Base-by-base conservation (phyloP, 2,113 vertebrate species). In the Suricata suricatta region DNA sequence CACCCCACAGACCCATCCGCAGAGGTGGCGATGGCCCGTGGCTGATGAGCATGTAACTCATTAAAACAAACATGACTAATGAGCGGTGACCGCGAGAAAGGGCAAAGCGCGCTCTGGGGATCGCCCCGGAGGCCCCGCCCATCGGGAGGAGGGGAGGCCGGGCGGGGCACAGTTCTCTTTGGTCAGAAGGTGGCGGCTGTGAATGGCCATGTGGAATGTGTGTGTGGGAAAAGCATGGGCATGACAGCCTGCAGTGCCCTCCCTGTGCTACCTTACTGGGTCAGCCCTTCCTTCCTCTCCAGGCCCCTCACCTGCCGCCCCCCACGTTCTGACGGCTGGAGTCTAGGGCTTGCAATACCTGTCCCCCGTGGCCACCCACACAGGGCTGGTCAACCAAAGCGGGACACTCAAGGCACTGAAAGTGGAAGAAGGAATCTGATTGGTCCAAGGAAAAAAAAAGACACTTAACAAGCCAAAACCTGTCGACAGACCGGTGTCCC, bases 321-420 rank as follows among this genome's bases (percentile, higher is more conserved):
- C 52, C 5, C 57, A 60, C 2, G 21, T 60, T 29, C 41, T 41
- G 41, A 41, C 41, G 41, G 41, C 41, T 41, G 41, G 41, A 41
- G 41, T 41, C 41, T n/a, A 54, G 25, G 72, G 25, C 93, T 94
- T 16, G 5, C 44, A 13, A 41, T 33, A 15, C 81, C 50, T 3
- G 3, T 41, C 88, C n/a, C 88, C 86, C n/a, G 38, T 33, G 76
- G 25, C 60, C 15, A 4, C 89, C 64, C 84, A 71, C 68, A 19
- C 64, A 50, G 68, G 84, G 71, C 25, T 2, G 0, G 64, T 72
- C 95, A 44, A 84, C 96, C 77, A 41, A 93, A 88, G 88, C 47
- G 19, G 50, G 86, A 95, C 89, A 66, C 89, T 97, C 96, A 98
- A 99, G 98, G 98, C 98, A 99, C 98, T 98, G 97, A 96, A 97